Conservation (phyloP, 2,797 vertebrate species). For the Sebastes wilsoni region DNA sequence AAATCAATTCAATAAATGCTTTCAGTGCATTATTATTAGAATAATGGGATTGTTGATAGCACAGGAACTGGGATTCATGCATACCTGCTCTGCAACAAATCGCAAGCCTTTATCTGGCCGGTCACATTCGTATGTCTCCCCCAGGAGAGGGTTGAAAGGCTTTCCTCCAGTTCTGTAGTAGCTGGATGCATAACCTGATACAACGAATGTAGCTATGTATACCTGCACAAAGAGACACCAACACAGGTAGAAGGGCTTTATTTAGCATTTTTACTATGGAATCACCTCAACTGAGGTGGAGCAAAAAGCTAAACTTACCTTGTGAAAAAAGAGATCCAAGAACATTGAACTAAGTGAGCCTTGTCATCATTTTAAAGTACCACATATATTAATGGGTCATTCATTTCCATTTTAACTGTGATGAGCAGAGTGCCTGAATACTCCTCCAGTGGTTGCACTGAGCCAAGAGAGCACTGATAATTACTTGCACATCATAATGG, state of each 20-base stretch:
- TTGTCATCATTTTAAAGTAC: neutral
- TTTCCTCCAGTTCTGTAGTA: conserved; percentile 96
- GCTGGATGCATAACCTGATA: conserved; percentile 94
- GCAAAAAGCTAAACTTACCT: neutral
- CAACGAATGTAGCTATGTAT: conserved; percentile 93
- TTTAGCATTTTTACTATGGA: neutral
- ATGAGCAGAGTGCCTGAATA: conserved; percentile 20
- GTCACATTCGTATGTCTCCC: conserved; percentile 95
- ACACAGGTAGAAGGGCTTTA: neutral
- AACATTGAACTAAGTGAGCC: neutral
- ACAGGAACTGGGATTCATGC: neutral
- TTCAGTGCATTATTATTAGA: neutral
- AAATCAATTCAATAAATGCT: neutral
- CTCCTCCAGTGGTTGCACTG: conserved; percentile 1
- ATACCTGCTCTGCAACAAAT: conserved; percentile 89
- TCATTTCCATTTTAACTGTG: conserved; percentile 15
- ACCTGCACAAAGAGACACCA: conserved; percentile 78
- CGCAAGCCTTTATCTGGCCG: conserved; percentile 92
- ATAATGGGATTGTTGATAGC: neutral
- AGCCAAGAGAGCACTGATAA: neutral
- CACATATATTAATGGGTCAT: neutral
- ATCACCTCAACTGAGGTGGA: neutral
- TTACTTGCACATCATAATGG: conserved; percentile 8
- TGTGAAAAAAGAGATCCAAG: neutral
- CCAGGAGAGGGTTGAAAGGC: conserved; percentile 96